Conservation (phyloP, 2,797 vertebrate species). For the Mormyrops attenuatus region DNA sequence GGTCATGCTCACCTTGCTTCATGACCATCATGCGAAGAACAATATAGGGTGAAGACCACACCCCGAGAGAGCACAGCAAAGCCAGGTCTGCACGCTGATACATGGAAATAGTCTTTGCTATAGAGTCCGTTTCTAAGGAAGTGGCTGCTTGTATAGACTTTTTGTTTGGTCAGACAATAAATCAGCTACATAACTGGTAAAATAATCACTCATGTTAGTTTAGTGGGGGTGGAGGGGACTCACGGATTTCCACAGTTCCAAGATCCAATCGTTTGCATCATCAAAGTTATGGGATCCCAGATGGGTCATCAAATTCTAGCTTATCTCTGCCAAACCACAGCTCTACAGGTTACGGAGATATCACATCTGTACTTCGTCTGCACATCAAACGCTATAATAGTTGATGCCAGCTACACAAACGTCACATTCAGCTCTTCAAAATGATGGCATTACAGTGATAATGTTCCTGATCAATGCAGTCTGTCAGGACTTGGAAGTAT, state of each 20-base stretch:
- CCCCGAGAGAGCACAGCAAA: conserved; percentile 2
- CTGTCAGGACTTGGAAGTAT: background rate
- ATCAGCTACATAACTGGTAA: background rate
- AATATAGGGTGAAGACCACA: background rate
- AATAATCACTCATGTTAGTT: background rate
- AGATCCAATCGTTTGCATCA: background rate
- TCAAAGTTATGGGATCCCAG: background rate
- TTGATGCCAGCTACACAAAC: background rate
- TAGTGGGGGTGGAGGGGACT: background rate
- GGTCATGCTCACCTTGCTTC: background rate
- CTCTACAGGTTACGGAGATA: background rate
- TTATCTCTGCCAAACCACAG: background rate
- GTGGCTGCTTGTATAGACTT: background rate
- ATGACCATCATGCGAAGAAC: background rate
- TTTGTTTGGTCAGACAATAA: background rate
- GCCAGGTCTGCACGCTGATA: background rate
- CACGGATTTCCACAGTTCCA: background rate
- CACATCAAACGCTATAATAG: background rate
- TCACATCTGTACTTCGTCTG: background rate
- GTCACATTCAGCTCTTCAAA: background rate
- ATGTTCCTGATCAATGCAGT: background rate
- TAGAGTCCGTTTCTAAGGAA: background rate
- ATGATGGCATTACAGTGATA: background rate
- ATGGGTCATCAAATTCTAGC: background rate
- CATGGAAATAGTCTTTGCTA: conserved; percentile 11